Percentiles rank a stretch among this genome's conserved stretches.
These are phyloP conservation scores for Natator depressus DNA, from an alignment of 2,113 vertebrate genomes.

Conservation along the genomic window DNA sequence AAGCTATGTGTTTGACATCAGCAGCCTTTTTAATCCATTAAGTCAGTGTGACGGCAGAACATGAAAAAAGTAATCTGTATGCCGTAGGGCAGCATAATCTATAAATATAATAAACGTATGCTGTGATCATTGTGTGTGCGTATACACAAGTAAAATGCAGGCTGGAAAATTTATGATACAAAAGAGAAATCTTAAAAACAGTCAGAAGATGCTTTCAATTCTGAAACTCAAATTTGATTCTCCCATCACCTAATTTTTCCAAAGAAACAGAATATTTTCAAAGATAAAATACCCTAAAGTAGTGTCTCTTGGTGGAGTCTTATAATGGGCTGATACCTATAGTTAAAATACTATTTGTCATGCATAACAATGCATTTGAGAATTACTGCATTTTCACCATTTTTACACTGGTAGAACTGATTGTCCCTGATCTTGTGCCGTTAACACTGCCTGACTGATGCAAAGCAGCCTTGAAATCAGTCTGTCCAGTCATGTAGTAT, in stretches of 20 bases:
- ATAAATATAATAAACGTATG: constrained; percentile 5
- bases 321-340: neutral
- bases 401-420: neutral
- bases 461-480: neutral
- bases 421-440: neutral
- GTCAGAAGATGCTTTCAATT: neutral
- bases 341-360: neutral
- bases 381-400: neutral
- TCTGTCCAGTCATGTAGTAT: fast-evolving
- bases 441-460: neutral
- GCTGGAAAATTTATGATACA: neutral
- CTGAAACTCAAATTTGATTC: neutral
- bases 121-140: neutral
- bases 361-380: neutral
- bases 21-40: constrained; percentile 30
- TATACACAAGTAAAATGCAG: neutral
- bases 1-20: constrained; percentile 49
- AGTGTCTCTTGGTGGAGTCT: neutral
- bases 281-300: neutral
- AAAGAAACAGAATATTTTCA: neutral
- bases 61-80: neutral
- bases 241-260: neutral
- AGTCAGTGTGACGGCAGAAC: neutral
- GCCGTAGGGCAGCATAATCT: constrained; percentile 28
- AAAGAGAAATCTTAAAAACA: neutral